Evolutionary conservation across 2,113 vertebrate species (phyloP), one percentile per base, ranked within the genome.

Genomic region (Lasiurus cinereus): DNA sequence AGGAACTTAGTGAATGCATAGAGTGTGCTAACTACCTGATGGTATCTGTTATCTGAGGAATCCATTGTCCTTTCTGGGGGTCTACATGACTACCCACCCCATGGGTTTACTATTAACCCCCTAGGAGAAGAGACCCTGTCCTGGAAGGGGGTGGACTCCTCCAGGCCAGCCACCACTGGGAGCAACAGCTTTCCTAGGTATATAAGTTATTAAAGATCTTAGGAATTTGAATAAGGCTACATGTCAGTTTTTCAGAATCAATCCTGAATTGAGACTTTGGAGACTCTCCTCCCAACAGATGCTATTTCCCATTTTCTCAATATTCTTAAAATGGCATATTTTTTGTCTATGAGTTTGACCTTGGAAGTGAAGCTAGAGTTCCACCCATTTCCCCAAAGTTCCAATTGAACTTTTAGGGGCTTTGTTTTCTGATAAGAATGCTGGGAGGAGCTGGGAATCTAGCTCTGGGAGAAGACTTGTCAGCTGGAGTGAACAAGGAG

Each of bases 371-470:
- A 87, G 7, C 1, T 16, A 48, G 1, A 54, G 36, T 59, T 93
- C 50, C 19, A 66, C 7, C n/a, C 21, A 39, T 82, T 93, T 50
- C 52, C 67, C 33, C 11, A n/a, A 88, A 86, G 3, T 92, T 83
- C 56, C 24, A 66, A 39, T 9, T 87, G 52, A 1, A 54, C 13
- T 94, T 88, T 74, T 64, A 15, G 59, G n/a, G 29, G 46, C 29
- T 96, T 36, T 92, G 56, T 48, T n/a, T 84, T 91, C 14, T 82
- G 64, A 36, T 62, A 78, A 73, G 31, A 43, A 36, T 72, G 21
- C 22, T 79, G 22, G n/a, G 21, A 52, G 22, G 43, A 13, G 8
- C 16, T 82, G 29, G 8, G n/a, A 29, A 2, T 70, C 33, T 8
- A 43, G 6, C 31, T 86, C 5, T 6, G 2, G 5, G 36, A 87